These are phyloP conservation scores for Dromiciops gliroides DNA, from an alignment of 2,113 vertebrate species.

Conservation along the genomic window DNA sequence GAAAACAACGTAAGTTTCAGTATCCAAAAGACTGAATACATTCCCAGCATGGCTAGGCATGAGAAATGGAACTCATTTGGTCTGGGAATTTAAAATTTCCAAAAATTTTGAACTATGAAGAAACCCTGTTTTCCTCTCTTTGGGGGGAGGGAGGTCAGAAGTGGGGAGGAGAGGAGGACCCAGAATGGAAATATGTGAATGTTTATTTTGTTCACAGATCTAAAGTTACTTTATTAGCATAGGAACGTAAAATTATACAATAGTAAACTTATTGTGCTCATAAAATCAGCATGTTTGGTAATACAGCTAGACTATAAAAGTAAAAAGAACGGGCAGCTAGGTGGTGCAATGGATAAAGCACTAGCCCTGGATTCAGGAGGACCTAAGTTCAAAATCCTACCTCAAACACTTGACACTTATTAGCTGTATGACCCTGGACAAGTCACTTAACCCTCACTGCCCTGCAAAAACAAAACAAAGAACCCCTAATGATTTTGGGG, in stretches of 20 bases:
- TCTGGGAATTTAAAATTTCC: background rate
- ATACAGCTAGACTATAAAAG: background rate
- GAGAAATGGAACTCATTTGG: background rate
- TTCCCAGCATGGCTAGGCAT: background rate
- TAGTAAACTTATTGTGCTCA: background rate
- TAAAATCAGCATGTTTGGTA: background rate
- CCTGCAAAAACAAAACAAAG: too few relatives aligned
- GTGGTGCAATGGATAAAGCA: too few relatives aligned
- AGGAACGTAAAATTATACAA: background rate
- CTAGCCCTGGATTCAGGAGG: too few relatives aligned
- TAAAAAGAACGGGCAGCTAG: too few relatives aligned
- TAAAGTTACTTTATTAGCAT: background rate
- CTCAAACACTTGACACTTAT: too few relatives aligned
- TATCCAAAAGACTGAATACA: background rate
- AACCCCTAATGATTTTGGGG: too few relatives aligned
- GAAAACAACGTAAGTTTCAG: background rate
- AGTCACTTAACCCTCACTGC: too few relatives aligned
- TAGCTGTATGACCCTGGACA: too few relatives aligned
- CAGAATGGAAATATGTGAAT: background rate
- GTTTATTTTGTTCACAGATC: background rate
- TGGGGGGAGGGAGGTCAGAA: background rate
- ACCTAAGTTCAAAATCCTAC: too few relatives aligned
- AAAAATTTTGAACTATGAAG: background rate
- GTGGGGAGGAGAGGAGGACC: background rate
- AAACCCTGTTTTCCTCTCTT: background rate